Base-by-base conservation (phyloP, 1,140 invertebrate genomes). In the Apis cerana region DNA sequence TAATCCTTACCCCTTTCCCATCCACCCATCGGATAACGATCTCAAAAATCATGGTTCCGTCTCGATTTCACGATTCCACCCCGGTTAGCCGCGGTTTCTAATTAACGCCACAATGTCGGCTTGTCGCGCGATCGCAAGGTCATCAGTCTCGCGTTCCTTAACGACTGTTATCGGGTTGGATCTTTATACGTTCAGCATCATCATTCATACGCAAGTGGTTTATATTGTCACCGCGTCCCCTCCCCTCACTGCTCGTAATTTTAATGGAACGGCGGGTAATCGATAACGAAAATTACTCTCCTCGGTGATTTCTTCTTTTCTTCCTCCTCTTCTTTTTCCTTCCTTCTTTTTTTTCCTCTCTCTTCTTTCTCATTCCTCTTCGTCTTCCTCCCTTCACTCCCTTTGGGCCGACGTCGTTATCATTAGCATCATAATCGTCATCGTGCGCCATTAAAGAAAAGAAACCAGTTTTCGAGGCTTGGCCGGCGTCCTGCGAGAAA, bases 391-490 rank as follows among this genome's bases (percentile, higher is more conserved):
- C 15, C 33, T 43, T 70, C 17, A 17, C n/a, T 27, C 27, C n/a
- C 19, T 21, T 17, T 48, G 21, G 59, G 17, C 21, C 58, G 71
- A 56, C 75, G 67, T 84, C 82, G 77, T 84, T 71, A 84, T 84
- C 82, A 84, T 84, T 74, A 75, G 69, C 82, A 84, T 80, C 78
- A 80, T 84, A 71, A 80, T 80, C 77, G 78, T 81, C 82, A 80
- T 80, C 77, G 68, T 75, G 43, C 56, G 69, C 82, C 75, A 79
- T 83, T 70, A 83, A 69, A 70, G 81, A 83, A 83, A 82, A 82
- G 75, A 83, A 43, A 83, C 81, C 81, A 83, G 81, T 83, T 83
- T 33, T 50, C 75, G 62, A 13, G n/a, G 72, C 52, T 58, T 68
- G 50, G 21, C 33, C 23, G 13, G n/a, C 27, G 62, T 23, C 59